Evolutionary conservation across 2,797 vertebrate genomes (phyloP).

Genomic region (Podargus strigoides): DNA sequence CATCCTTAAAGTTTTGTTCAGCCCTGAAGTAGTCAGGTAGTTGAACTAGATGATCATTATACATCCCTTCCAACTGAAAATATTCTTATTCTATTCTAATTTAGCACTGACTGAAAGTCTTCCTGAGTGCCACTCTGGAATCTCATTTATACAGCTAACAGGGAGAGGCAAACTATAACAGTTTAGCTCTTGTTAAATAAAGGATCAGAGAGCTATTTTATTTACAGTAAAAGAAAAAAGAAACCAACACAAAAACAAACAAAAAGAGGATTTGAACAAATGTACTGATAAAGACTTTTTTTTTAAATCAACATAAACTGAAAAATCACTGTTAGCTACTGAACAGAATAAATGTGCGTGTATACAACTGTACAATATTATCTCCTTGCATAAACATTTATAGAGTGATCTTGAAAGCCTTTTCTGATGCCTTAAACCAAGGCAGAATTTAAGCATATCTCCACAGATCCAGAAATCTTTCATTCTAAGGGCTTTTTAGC

Average conservation of each 20-base stretch:
- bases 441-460: neutral
- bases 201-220: neutral
- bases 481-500: neutral
- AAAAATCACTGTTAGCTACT: neutral
- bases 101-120: neutral
- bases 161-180: neutral
- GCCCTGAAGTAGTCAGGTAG: neutral
- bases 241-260: neutral
- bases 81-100: neutral
- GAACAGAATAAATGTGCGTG: neutral
- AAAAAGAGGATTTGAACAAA: neutral
- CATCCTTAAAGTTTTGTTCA: neutral
- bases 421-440: neutral
- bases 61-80: neutral
- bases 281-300: accelerated
- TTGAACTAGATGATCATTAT: too few species aligned
- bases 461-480: neutral
- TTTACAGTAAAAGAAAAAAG: neutral
- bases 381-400: neutral
- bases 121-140: neutral
- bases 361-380: neutral
- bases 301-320: neutral
- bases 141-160: neutral
- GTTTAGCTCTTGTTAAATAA: neutral
- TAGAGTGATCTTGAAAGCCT: neutral